Evolutionary conservation across 2,888 invertebrate species (phyloP).

Genomic region (Plagodis dolabraria): DNA sequence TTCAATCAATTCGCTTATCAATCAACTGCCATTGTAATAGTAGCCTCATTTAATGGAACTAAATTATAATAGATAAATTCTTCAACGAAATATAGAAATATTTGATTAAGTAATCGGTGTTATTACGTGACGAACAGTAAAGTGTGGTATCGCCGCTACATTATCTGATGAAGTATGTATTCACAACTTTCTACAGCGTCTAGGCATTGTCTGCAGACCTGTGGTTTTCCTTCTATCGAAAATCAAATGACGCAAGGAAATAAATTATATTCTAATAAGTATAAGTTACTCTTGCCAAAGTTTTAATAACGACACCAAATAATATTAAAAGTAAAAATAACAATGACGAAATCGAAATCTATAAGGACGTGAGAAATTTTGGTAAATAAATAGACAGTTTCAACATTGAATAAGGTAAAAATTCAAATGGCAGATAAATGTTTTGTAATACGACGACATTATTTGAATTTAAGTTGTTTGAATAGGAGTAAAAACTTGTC

Average conservation of each 20-base stretch:
- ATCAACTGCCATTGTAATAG: too few relatives aligned
- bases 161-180: too few relatives aligned
- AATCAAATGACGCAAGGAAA: background rate
- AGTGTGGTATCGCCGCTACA: too few relatives aligned
- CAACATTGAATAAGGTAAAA: background rate
- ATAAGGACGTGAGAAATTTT: background rate
- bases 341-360: background rate
- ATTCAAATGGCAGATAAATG: background rate
- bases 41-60: too few relatives aligned
- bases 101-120: too few relatives aligned
- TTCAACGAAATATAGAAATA: too few relatives aligned
- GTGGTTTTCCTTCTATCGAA: conserved; percentile 23
- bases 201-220: conserved; percentile 44
- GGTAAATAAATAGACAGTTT: background rate
- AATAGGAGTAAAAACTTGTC: background rate
- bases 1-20: too few relatives aligned
- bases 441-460: background rate
- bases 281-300: background rate
- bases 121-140: too few relatives aligned
- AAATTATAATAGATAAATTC: too few relatives aligned
- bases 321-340: too few relatives aligned
- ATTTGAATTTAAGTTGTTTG: too few relatives aligned
- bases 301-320: too few relatives aligned
- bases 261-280: background rate
- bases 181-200: conserved; percentile 29